A percentile compares a stretch with the other conserved stretches of the same genome.
Conservation (phyloP, 2,113 vertebrate genomes). For the Menidia beryllina region DNA sequence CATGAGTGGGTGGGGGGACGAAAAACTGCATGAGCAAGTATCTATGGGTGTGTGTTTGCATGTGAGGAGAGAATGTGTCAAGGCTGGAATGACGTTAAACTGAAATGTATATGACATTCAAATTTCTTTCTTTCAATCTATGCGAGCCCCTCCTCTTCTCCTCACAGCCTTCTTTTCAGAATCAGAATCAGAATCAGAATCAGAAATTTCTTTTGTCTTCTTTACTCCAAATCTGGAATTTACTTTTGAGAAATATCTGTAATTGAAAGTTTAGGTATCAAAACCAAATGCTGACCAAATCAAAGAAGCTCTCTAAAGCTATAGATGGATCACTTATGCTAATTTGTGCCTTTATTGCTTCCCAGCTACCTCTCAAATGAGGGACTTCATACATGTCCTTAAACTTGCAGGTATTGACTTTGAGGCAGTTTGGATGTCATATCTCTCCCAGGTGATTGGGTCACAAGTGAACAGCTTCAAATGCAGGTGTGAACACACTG, state of each 20-base stretch:
- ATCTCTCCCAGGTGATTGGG: too few relatives aligned
- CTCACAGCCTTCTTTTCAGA: constrained; percentile 30
- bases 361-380: background rate
- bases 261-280: background rate
- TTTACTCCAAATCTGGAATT: background rate
- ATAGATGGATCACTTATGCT: background rate
- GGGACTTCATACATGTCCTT: background rate
- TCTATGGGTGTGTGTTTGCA: constrained; percentile 45
- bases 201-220: too few relatives aligned
- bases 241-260: background rate
- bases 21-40: constrained; percentile 36
- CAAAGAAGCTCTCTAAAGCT: too few relatives aligned
- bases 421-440: background rate
- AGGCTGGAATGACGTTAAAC: constrained; percentile 84
- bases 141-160: constrained; percentile 51
- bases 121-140: constrained; percentile 75
- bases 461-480: too few relatives aligned
- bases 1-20: constrained; percentile 34
- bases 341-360: background rate
- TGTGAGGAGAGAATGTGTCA: constrained; percentile 78
- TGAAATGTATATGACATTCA: constrained; percentile 86
- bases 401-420: background rate
- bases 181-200: too few relatives aligned
- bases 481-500: too few relatives aligned
- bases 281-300: background rate